Evolutionary conservation across 1,140 invertebrate genomes (phyloP).

Genomic region (Orussus abietinus): DNA sequence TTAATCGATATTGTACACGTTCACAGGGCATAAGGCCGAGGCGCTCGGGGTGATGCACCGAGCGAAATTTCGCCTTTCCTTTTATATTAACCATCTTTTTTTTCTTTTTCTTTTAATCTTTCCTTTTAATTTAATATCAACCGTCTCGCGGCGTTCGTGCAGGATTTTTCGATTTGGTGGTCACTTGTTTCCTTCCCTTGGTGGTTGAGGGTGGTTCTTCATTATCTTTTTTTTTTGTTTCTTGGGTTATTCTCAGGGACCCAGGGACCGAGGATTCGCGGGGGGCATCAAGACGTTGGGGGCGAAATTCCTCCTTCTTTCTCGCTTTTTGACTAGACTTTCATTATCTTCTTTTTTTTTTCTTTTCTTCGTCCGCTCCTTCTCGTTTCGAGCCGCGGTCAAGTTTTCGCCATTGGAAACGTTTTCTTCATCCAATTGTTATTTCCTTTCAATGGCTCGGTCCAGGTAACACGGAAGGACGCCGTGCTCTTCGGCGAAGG

Average conservation of each 20-base stretch:
- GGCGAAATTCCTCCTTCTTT: background rate
- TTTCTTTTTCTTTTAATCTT: slow-evolving; percentile 14
- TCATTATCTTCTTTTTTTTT: background rate
- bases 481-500: too few species aligned
- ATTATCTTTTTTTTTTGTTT: slow-evolving; percentile 20
- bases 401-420: too few species aligned
- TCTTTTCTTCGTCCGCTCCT: background rate
- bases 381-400: too few species aligned
- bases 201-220: too few species aligned
- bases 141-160: too few species aligned
- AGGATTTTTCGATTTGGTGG: too few species aligned
- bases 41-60: background rate
- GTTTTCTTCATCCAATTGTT: too few species aligned
- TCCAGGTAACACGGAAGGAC: too few species aligned
- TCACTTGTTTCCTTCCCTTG: too few species aligned
- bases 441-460: too few species aligned
- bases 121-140: slow-evolving; percentile 10
- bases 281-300: too few species aligned
- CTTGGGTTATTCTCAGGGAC: slow-evolving; percentile 10
- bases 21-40: background rate
- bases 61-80: slow-evolving; percentile 13
- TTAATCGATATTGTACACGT: slow-evolving; percentile 9
- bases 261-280: slow-evolving; percentile 3
- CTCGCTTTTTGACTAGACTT: background rate
- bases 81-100: slow-evolving; percentile 22